A percentile compares a stretch with the other conserved stretches of the same genome.
These are phyloP conservation scores for Anas platyrhynchos DNA, from an alignment of 2,113 vertebrate genomes.

Conservation along the genomic window DNA sequence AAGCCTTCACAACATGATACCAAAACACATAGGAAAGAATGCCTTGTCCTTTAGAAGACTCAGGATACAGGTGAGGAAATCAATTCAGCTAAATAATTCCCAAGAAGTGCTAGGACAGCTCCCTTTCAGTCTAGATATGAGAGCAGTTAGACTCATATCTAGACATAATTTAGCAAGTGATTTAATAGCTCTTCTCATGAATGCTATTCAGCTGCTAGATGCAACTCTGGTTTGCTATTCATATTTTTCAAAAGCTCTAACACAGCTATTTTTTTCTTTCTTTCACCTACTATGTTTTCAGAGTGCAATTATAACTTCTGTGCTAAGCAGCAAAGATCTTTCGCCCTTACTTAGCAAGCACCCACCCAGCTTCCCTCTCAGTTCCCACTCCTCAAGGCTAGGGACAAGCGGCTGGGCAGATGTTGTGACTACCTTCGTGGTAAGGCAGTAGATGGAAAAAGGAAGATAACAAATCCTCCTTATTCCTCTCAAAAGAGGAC, in stretches of 20 bases:
- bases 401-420: neutral
- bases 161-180: conserved; percentile 21
- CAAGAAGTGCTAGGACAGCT: neutral
- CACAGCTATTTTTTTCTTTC: neutral
- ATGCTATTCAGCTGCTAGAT: conserved; percentile 20
- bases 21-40: neutral
- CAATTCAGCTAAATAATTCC: neutral
- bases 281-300: neutral
- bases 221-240: conserved; percentile 3
- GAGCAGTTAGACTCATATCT: neutral
- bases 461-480: neutral
- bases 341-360: neutral
- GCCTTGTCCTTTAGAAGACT: neutral
- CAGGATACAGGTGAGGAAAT: conserved; percentile 8
- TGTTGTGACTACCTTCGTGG: neutral
- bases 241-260: conserved; percentile 29
- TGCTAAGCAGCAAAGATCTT: neutral
- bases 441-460: neutral
- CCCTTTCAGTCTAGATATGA: conserved; percentile 12
- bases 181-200: conserved; percentile 34
- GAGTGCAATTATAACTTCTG: neutral
- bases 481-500: neutral
- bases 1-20: neutral
- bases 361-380: neutral
- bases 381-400: neutral